Conservation (phyloP, 2,888 invertebrate species). For the Trisateles emortualis region DNA sequence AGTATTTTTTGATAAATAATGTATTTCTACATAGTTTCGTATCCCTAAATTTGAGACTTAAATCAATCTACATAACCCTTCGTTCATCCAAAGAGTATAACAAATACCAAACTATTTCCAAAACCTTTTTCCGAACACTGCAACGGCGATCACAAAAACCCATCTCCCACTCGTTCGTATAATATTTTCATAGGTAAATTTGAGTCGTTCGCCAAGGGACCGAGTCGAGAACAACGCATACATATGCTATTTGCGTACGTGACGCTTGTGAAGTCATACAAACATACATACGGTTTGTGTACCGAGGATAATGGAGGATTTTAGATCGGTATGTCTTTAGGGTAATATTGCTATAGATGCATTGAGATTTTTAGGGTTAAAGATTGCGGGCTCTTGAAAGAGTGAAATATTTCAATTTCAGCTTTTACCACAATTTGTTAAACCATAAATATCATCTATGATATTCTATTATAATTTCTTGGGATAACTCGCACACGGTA, state of each 20-base stretch:
- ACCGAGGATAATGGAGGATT: slow-evolving; percentile 8
- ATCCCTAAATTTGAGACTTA: too few species aligned
- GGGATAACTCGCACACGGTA: too few species aligned
- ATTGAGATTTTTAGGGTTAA: not conserved
- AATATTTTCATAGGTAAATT: slow-evolving; percentile 72
- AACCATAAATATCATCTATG: too few species aligned
- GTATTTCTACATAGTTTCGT: too few species aligned
- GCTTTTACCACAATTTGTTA: too few species aligned
- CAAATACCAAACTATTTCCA: not conserved
- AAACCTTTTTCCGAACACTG: not conserved
- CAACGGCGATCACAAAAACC: slow-evolving; percentile 21
- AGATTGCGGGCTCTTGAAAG: not conserved
- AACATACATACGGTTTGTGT: slow-evolving; percentile 13
- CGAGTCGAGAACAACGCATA: slow-evolving; percentile 52
- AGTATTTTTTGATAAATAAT: too few species aligned
- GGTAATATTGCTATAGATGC: not conserved
- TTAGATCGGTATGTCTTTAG: not conserved
- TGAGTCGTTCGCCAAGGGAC: slow-evolving; percentile 65
- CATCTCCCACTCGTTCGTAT: slow-evolving; percentile 32
- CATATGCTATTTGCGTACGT: slow-evolving; percentile 64
- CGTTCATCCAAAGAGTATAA: not conserved
- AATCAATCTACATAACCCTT: not conserved
- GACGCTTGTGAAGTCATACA: slow-evolving; percentile 53
- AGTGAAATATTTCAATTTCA: too few species aligned
- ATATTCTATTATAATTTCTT: too few species aligned